These are phyloP conservation scores for Heterotilapia buettikoferi DNA, from an alignment of 2,113 vertebrate species.

Conservation along the genomic window DNA sequence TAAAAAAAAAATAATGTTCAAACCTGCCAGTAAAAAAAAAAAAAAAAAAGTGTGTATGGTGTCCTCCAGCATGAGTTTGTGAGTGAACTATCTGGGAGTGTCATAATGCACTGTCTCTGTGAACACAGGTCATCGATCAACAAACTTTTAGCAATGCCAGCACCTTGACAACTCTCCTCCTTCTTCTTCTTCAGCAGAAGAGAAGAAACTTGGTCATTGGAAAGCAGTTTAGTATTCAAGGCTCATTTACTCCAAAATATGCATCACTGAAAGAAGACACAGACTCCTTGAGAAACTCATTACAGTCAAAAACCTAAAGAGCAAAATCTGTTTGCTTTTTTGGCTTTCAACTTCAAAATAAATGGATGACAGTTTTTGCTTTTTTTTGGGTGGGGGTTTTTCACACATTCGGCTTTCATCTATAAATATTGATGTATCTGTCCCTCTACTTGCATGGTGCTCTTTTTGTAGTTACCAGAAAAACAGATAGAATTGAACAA, in stretches of 20 bases:
- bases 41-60: not conserved
- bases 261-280: not conserved
- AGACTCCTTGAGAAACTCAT: not conserved
- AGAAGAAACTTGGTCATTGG: not conserved
- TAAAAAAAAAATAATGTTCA: not conserved
- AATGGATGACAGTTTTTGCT: not conserved
- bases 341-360: not conserved
- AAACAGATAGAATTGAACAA: not conserved
- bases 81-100: not conserved
- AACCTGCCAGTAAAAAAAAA: not conserved
- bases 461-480: not conserved
- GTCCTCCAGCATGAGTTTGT: not conserved
- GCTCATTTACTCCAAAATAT: not conserved
- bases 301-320: not conserved
- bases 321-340: not conserved
- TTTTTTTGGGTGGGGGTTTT: not conserved
- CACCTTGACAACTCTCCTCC: not conserved
- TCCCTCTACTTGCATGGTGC: not conserved
- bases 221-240: slow-evolving; percentile 17
- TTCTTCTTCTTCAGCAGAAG: not conserved
- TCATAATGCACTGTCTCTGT: not conserved
- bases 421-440: not conserved
- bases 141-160: not conserved
- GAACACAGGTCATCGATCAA: slow-evolving; percentile 24
- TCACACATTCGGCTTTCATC: not conserved